Conservation (phyloP, 2,113 vertebrate genomes). For the Diphyllodes magnificus region DNA sequence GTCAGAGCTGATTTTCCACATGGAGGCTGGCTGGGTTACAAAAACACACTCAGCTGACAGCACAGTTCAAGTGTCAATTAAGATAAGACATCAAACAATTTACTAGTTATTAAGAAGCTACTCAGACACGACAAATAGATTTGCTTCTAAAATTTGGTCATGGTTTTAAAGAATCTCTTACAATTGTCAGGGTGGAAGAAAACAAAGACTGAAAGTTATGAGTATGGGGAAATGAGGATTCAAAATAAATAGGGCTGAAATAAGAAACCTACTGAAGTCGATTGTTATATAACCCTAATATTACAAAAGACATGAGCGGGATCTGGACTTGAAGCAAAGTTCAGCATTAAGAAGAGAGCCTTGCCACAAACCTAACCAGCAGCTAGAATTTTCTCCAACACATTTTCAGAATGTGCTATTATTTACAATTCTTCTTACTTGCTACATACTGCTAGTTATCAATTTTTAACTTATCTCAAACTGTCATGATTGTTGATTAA, state of each 20-base stretch:
- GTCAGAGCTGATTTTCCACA: not conserved
- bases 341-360: not conserved
- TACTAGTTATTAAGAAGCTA: conserved; percentile 23
- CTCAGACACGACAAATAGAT: not conserved
- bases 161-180: not conserved
- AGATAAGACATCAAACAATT: conserved; percentile 7
- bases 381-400: not conserved
- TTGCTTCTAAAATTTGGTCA: not conserved
- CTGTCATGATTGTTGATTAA: not conserved
- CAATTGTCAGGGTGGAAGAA: not conserved
- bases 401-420: not conserved
- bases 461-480: not conserved
- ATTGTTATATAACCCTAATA: not conserved
- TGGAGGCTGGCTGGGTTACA: not conserved
- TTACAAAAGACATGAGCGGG: not conserved
- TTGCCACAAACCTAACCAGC: not conserved
- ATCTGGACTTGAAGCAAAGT: not conserved
- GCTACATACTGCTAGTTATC: not conserved
- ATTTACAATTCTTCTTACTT: not conserved
- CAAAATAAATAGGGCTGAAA: not conserved
- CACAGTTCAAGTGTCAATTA: conserved; percentile 47
- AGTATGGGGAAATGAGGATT: not conserved
- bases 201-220: not conserved
- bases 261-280: not conserved
- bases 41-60: conserved; percentile 32